Conservation (phyloP, 1,140 invertebrate species). For the Hylaeus volcanicus region DNA sequence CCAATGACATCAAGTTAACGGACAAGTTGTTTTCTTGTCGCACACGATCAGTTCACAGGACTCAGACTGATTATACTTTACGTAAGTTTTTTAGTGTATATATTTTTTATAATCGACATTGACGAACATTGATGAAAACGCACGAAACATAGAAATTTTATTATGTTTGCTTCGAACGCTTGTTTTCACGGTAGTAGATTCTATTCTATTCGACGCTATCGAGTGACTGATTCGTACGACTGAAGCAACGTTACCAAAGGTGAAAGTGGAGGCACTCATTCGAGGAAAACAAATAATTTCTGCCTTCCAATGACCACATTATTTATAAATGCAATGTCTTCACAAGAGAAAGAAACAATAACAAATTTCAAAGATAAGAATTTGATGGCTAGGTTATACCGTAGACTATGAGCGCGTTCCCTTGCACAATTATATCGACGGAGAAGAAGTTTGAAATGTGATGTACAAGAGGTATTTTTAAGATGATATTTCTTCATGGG, state of each 20-base stretch:
- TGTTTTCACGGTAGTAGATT: slow-evolving; percentile 30
- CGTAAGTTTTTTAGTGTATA: slow-evolving; percentile 40
- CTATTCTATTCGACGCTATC: slow-evolving; percentile 1
- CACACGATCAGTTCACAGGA: slow-evolving; percentile 29
- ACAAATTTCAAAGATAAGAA: background rate
- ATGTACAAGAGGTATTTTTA: slow-evolving; percentile 50
- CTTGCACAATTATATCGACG: slow-evolving; percentile 20
- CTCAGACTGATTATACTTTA: slow-evolving; percentile 55
- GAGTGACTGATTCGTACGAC: slow-evolving; percentile 16
- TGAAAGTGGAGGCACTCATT: slow-evolving; percentile 17
- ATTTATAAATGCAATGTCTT: background rate
- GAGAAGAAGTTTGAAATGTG: slow-evolving; percentile 43
- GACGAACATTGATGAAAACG: background rate
- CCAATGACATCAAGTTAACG: slow-evolving; percentile 66
- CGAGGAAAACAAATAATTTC: slow-evolving; percentile 14
- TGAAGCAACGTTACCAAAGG: slow-evolving; percentile 50
- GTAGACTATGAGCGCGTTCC: slow-evolving; percentile 22
- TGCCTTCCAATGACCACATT: slow-evolving; percentile 19
- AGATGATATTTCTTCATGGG: slow-evolving; percentile 31
- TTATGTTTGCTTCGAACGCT: slow-evolving; percentile 24
- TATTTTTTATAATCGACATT: slow-evolving; percentile 24
- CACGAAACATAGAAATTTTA: background rate
- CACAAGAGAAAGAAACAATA: background rate
- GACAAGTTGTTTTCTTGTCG: slow-evolving; percentile 41
- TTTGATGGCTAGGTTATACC: slow-evolving; percentile 20